phyloP scores from a whole-genome alignment of 1,140 invertebrate species.

The Macrocentrus cingulum region DNA sequence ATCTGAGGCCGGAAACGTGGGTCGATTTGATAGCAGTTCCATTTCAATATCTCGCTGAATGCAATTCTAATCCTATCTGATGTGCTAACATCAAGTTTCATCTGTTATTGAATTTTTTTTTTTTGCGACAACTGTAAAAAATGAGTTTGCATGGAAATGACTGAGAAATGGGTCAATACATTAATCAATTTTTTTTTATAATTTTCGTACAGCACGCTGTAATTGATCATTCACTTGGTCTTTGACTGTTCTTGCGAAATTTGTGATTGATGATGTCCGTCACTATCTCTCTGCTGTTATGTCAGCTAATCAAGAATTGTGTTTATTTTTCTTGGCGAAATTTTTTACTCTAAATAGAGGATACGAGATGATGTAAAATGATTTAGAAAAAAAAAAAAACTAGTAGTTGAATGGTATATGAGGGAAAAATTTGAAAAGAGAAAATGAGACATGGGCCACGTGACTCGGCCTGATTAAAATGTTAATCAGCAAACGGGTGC shows the following conservation, averaged over 20 bases:
- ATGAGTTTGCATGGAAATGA: too few relatives aligned
- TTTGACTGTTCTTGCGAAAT: constrained; percentile 2
- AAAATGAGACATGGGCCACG: constrained; percentile 37
- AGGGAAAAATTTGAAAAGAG: not conserved
- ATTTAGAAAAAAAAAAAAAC: too few relatives aligned
- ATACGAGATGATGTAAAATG: too few relatives aligned
- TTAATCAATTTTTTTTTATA: too few relatives aligned
- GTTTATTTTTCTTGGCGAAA: not conserved
- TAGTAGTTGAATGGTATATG: too few relatives aligned
- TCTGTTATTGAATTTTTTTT: too few relatives aligned
- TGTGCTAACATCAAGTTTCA: not conserved
- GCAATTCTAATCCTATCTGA: not conserved
- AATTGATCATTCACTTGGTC: not conserved
- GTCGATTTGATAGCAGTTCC: not conserved
- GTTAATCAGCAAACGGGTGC: constrained; percentile 48
- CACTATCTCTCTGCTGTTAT: not conserved
- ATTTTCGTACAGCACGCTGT: too few relatives aligned
- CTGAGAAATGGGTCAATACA: too few relatives aligned
- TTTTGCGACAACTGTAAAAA: too few relatives aligned
- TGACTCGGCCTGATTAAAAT: constrained; percentile 55
- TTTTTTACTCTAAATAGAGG: too few relatives aligned
- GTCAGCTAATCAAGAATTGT: not conserved
- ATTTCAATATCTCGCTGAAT: too few relatives aligned
- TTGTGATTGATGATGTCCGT: not conserved
- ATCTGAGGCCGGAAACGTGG: constrained; percentile 1